phyloP scores from a whole-genome alignment of 2,888 invertebrate genomes.

The Megalurothrips usitatus region DNA sequence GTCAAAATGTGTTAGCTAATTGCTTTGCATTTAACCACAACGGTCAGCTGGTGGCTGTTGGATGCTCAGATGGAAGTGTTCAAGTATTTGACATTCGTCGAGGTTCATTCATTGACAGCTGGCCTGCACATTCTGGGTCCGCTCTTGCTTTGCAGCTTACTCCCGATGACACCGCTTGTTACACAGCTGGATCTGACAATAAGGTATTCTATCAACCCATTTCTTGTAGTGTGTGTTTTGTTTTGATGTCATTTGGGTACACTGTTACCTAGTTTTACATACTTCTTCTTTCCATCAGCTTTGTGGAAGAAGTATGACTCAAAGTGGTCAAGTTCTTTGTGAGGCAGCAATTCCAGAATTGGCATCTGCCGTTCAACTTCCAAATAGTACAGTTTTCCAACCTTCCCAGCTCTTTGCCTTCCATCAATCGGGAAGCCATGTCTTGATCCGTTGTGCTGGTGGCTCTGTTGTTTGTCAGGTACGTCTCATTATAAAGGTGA shows the following conservation, averaged over 20 bases:
- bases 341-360: constrained; percentile 44
- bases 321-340: constrained; percentile 44
- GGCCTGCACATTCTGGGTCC: constrained; percentile 53
- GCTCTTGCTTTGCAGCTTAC: constrained; percentile 53
- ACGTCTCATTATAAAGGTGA: constrained; percentile 32
- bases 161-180: constrained; percentile 54
- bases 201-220: constrained; percentile 46
- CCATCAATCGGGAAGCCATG: constrained; percentile 47
- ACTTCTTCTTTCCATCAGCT: constrained; percentile 36
- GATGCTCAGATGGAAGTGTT: constrained; percentile 55
- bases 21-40: constrained; percentile 57
- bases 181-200: constrained; percentile 54
- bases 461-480: constrained; percentile 49
- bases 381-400: constrained; percentile 38
- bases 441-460: constrained; percentile 46
- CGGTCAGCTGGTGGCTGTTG: constrained; percentile 55
- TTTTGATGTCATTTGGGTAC: neutral
- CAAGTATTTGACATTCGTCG: constrained; percentile 54
- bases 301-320: constrained; percentile 47
- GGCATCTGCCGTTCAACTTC: constrained; percentile 32
- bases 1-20: constrained; percentile 47
- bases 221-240: neutral
- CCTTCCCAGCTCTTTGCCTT: constrained; percentile 49
- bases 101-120: constrained; percentile 53
- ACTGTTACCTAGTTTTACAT: neutral